phyloP scores from a whole-genome alignment of 2,888 invertebrate species.

The Amphipyra berbera region DNA sequence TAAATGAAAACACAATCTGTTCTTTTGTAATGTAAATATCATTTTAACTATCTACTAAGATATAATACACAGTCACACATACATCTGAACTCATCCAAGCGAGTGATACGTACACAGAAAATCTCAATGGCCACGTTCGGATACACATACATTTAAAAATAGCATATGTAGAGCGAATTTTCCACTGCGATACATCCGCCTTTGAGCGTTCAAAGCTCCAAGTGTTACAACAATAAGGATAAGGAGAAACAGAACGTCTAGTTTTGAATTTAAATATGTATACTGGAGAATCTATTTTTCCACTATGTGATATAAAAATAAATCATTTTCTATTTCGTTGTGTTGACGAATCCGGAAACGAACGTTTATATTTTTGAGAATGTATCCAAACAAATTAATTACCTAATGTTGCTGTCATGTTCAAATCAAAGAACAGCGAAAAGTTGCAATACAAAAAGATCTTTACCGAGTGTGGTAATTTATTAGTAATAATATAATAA shows the following conservation, averaged over 20 bases:
- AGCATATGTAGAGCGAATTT: conserved; percentile 59
- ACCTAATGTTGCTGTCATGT: too few relatives aligned
- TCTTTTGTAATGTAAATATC: conserved; percentile 11
- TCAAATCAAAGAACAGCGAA: too few relatives aligned
- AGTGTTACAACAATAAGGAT: conserved; percentile 48
- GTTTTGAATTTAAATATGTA: conserved; percentile 19
- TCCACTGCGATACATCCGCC: conserved; percentile 57
- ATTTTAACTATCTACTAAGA: background rate
- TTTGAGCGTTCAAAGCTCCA: conserved; percentile 35
- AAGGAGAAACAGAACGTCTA: conserved; percentile 30
- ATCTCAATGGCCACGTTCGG: conserved; percentile 45
- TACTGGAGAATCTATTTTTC: background rate
- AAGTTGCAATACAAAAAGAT: too few relatives aligned
- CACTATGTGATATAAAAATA: background rate
- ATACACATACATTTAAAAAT: conserved; percentile 55
- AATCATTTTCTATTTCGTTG: background rate
- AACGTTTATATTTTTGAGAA: background rate
- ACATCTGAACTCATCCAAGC: conserved; percentile 29
- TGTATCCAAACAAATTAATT: background rate
- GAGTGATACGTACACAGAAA: conserved; percentile 42
- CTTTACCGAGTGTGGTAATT: too few relatives aligned
- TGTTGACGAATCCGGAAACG: background rate
- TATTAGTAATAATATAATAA: too few relatives aligned
- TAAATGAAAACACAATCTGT: background rate
- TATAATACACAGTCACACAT: conserved; percentile 7